Conservation (phyloP, 2,888 invertebrate genomes). For the Liodrosophila aerea region DNA sequence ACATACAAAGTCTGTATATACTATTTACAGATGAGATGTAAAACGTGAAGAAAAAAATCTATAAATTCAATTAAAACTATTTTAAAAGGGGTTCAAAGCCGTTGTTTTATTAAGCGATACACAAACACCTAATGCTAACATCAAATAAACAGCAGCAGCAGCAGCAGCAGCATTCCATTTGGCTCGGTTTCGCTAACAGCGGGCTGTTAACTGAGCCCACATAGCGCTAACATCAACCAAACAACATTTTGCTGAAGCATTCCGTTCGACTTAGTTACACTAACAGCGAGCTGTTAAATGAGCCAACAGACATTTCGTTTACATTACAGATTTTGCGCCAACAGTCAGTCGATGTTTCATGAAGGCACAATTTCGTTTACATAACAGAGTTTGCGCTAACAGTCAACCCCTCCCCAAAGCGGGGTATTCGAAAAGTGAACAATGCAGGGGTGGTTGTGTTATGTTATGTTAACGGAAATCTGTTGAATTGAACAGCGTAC, state of each 20-base stretch:
- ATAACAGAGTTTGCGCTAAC: slow-evolving; percentile 22
- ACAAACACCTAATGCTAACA: slow-evolving; percentile 3
- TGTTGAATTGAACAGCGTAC: too few species aligned
- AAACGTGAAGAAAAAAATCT: slow-evolving; percentile 33
- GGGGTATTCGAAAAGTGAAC: slow-evolving; percentile 62
- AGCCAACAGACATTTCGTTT: not conserved
- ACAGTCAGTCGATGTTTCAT: slow-evolving; percentile 6
- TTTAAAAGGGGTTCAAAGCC: slow-evolving; percentile 42
- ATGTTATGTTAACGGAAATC: slow-evolving; percentile 37
- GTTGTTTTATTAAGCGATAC: slow-evolving; percentile 27
- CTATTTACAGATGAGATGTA: not conserved
- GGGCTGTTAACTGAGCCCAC: too few species aligned
- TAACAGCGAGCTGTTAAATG: too few species aligned
- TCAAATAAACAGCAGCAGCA: too few species aligned
- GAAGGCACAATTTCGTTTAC: not conserved
- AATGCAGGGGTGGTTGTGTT: slow-evolving; percentile 35
- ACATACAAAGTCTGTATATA: too few species aligned
- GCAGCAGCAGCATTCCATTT: too few species aligned
- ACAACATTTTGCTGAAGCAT: too few species aligned
- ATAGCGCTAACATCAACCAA: too few species aligned
- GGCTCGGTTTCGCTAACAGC: too few species aligned
- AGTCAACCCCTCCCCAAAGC: slow-evolving; percentile 32
- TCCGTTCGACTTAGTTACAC: too few species aligned
- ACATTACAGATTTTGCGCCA: not conserved
- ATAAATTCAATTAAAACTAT: slow-evolving; percentile 56